These are phyloP conservation scores for Heterocephalus glaber DNA, from an alignment of 2,113 vertebrate species.

Conservation along the genomic window DNA sequence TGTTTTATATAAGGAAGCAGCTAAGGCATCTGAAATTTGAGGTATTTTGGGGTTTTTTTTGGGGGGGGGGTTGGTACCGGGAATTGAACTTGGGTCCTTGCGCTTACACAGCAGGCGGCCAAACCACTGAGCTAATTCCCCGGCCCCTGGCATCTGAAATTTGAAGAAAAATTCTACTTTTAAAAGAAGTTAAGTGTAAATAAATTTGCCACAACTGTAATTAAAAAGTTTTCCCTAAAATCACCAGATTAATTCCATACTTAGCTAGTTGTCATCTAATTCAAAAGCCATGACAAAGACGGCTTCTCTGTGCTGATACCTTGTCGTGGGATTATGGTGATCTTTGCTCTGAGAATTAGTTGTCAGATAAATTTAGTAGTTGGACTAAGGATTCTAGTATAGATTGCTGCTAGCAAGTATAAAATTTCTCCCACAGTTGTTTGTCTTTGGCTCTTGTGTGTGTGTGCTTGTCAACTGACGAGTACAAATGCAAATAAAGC, in stretches of 20 bases:
- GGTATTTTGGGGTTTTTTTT: no score
- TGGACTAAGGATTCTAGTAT: neutral
- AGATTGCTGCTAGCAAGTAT: constrained; percentile 54
- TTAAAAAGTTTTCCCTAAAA: constrained; percentile 28
- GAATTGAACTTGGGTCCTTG: no score
- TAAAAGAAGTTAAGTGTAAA: neutral
- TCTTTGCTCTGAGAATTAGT: constrained; percentile 25
- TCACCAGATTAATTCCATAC: neutral
- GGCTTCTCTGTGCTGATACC: neutral
- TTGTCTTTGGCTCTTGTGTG: constrained; percentile 33
- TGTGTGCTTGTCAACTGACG: constrained; percentile 28
- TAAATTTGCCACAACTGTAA: neutral
- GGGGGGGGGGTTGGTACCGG: no score
- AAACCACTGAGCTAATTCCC: no score
- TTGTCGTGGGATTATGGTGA: constrained; percentile 1
- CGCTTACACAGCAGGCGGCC: no score
- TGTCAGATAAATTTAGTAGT: constrained; percentile 65
- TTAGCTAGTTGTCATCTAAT: neutral
- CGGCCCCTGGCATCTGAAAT: constrained; percentile 43
- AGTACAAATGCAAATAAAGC: constrained; percentile 48
- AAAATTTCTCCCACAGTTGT: constrained; percentile 57
- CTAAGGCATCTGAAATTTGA: constrained; percentile 49
- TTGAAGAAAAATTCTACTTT: constrained; percentile 39
- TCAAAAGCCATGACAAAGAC: neutral
- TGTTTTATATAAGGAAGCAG: neutral